These are phyloP conservation scores for Ctenodactylus gundi DNA, from an alignment of 2,113 vertebrate species.

Conservation along the genomic window DNA sequence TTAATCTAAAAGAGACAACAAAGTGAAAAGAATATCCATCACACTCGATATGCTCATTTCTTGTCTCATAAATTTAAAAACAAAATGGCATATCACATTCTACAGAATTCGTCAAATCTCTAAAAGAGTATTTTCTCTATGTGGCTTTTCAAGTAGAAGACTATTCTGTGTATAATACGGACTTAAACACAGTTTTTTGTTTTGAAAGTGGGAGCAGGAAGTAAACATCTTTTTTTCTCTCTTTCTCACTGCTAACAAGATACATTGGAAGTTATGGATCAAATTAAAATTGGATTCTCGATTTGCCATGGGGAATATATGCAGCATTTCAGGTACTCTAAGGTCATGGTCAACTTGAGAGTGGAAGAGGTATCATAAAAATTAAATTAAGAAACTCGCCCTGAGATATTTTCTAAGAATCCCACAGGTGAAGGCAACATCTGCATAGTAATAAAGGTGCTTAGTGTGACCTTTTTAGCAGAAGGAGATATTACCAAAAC, in stretches of 20 bases:
- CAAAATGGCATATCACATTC: conserved; percentile 8
- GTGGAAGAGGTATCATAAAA: conserved; percentile 52
- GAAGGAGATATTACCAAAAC: conserved; percentile 21
- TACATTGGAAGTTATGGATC: conserved; percentile 37
- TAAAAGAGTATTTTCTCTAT: neutral
- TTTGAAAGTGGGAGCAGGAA: neutral
- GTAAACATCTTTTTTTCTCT: neutral
- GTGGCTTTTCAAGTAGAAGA: conserved; percentile 31
- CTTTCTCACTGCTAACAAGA: conserved; percentile 11
- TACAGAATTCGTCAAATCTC: conserved; percentile 4
- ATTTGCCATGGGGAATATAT: conserved; percentile 52
- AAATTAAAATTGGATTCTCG: conserved; percentile 59
- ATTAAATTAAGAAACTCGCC: conserved; percentile 53
- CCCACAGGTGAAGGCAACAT: conserved; percentile 13
- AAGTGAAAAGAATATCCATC: neutral
- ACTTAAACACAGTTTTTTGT: neutral
- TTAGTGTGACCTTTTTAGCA: conserved; percentile 33
- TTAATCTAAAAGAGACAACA: conserved; percentile 54
- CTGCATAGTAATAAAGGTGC: conserved; percentile 13
- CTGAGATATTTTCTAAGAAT: conserved; percentile 58
- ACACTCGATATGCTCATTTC: conserved; percentile 44
- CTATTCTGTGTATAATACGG: neutral
- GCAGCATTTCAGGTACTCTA: conserved; percentile 44
- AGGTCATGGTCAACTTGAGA: conserved; percentile 28
- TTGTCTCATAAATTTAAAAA: conserved; percentile 17